Base-by-base conservation (phyloP, 2,113 vertebrate genomes). In the Telmatochromis brichardi region DNA sequence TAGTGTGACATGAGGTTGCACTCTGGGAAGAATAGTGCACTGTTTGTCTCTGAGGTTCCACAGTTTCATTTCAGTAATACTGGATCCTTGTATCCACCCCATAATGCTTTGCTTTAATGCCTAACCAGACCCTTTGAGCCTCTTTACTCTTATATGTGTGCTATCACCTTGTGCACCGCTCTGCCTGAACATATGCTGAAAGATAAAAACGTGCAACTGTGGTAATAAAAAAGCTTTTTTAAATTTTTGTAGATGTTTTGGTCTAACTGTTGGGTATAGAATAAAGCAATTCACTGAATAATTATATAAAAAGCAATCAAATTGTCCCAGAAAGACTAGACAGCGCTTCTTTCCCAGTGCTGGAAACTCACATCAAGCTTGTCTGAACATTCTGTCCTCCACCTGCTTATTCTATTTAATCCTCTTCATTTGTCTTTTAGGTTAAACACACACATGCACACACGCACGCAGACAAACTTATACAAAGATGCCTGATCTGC, bases 1-100 rank as follows among this genome's bases (percentile, higher is more conserved):
- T 50, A 2, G 83, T 63, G 76, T 86, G 90, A 85, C 79, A 84
- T 13, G 17, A 82, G 80, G 82, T 79, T 35, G 55, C 65, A 50
- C 85, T 57, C 23, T 4, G 31, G 47, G 87, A 87, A 71, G 81
- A 87, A 35, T 65, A 47, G 57, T 19, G 65, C 42, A 8, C 82
- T 37, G 58, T 33, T 47, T 73, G 82, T 5, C 81, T 60, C 83
- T 19, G 40, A 51, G 31, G 19, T 58, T 35, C 26, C 21, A 51
- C 80, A 84, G 47, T 82, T 76, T 83, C 80, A 73, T 51, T 40
- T 82, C 85, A 53, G 83, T 87, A 84, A 82, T 10, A n/a, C 9
- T 13, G 11, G 57, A 68, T 55, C 17, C 9, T 10, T 45, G 63
- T 14, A 82, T 15, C 14, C 6, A 31, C 81, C 83, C 86, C 82